Percentiles rank a stretch among this genome's conserved stretches.
Evolutionary conservation across 1,140 invertebrate species (phyloP).

Genomic region (Zaprionus vittiger): DNA sequence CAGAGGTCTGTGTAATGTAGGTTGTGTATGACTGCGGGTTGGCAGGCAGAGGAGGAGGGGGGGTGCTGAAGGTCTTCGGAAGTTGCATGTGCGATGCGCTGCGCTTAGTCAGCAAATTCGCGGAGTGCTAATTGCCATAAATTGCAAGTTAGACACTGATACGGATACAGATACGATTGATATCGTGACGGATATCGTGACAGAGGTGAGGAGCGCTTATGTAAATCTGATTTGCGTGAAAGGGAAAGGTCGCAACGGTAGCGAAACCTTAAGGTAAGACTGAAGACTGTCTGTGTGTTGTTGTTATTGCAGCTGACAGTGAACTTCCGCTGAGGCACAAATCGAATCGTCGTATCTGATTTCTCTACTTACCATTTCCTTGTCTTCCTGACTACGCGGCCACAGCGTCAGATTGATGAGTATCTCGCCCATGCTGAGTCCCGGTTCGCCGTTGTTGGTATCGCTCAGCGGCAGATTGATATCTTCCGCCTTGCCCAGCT

Average conservation of each 20-base stretch:
- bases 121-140: constrained; percentile 26
- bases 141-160: neutral
- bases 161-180: constrained; percentile 1
- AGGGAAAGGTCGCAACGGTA: constrained; percentile 32
- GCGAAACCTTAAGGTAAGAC: neutral
- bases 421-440: constrained; percentile 91
- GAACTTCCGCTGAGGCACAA: neutral
- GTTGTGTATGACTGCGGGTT: neutral
- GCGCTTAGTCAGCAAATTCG: constrained; percentile 22
- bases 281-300: neutral
- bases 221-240: constrained; percentile 7
- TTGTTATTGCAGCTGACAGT: neutral
- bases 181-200: neutral
- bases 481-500: constrained; percentile 92
- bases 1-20: neutral
- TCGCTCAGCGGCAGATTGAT: constrained; percentile 91
- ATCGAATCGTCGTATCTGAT: neutral
- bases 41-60: too few species aligned
- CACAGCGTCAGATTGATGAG: constrained; percentile 91
- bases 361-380: constrained; percentile 91
- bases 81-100: constrained; percentile 23
- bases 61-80: neutral
- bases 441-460: constrained; percentile 85
- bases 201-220: constrained; percentile 6
- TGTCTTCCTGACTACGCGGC: constrained; percentile 96